These are phyloP conservation scores for Drosophila jambulina DNA, from an alignment of 1,140 invertebrate species.

Conservation along the genomic window DNA sequence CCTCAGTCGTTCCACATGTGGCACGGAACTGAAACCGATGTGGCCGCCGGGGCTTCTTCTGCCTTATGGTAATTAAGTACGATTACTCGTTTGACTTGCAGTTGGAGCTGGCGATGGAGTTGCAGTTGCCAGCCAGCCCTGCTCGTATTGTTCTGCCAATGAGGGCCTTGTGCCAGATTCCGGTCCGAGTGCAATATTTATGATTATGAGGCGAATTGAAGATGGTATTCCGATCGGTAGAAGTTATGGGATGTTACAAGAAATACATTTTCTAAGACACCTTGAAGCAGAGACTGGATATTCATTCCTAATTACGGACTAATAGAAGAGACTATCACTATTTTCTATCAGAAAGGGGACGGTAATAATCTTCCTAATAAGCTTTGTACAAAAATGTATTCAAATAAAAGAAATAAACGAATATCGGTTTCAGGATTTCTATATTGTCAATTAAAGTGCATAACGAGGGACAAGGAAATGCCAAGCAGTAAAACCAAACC, in stretches of 20 bases:
- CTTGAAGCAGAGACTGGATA: background rate
- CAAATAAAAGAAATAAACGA: background rate
- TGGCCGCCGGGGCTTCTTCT: constrained; percentile 30
- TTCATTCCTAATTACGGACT: background rate
- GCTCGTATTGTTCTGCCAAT: constrained; percentile 46
- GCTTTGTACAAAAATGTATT: background rate
- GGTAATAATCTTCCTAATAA: too few relatives aligned
- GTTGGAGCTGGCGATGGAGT: constrained; percentile 12
- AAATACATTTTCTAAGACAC: background rate
- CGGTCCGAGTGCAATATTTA: constrained; percentile 48
- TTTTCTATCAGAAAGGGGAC: background rate
- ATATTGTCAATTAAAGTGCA: background rate
- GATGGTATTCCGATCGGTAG: constrained; percentile 29
- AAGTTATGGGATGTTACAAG: constrained; percentile 1
- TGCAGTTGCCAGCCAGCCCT: constrained; percentile 21
- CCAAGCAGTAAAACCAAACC: background rate
- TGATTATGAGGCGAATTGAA: constrained; percentile 39
- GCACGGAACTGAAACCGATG: constrained; percentile 58
- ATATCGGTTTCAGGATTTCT: background rate
- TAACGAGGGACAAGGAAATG: background rate
- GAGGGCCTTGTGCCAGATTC: constrained; percentile 65
- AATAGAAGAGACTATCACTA: background rate
- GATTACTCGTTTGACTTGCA: constrained; percentile 46
- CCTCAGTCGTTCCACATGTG: constrained; percentile 63
- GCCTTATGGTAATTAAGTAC: constrained; percentile 61